phyloP scores from a whole-genome alignment of 92 coral and sea anemone species.

The Blastomussa wellsi region DNA sequence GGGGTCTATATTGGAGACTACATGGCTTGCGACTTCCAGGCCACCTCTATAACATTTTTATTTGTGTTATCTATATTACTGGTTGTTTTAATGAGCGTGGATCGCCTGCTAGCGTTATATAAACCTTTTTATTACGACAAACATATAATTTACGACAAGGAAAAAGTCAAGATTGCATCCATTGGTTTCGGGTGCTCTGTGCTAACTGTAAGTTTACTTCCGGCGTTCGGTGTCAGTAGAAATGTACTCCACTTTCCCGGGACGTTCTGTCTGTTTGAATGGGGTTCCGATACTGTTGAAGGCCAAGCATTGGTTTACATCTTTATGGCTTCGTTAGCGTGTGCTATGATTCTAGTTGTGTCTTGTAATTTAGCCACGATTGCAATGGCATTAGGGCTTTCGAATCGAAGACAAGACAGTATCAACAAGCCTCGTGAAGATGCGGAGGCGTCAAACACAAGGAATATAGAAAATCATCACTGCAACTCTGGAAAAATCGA shows the following conservation, averaged over 20 bases:
- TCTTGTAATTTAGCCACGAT: conserved; percentile 78
- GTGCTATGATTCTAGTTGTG: conserved; percentile 70
- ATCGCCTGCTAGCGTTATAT: conserved; percentile 80
- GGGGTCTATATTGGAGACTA: conserved; percentile 79
- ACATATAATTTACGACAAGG: conserved; percentile 76
- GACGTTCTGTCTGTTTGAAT: conserved; percentile 91
- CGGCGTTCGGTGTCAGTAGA: conserved; percentile 86
- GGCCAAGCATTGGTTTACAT: conserved; percentile 77
- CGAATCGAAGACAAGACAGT: neutral
- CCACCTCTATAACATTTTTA: conserved; percentile 68
- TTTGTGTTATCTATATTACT: conserved; percentile 73
- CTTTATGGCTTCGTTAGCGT: conserved; percentile 64
- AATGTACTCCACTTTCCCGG: conserved; percentile 93
- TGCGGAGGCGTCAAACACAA: conserved; percentile 18
- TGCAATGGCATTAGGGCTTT: conserved; percentile 59
- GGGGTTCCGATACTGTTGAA: conserved; percentile 75
- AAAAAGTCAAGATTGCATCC: conserved; percentile 72
- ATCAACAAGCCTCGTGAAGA: conserved; percentile 20
- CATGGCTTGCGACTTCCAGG: conserved; percentile 90
- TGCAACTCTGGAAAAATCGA: conserved; percentile 61
- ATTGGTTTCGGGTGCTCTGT: conserved; percentile 71
- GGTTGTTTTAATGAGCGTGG: conserved; percentile 86
- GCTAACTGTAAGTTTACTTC: conserved; percentile 73
- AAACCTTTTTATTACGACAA: conserved; percentile 87
- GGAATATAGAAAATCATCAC: neutral